Conservation (phyloP, 1,140 invertebrate genomes). For the Ridgeia piscesae region DNA sequence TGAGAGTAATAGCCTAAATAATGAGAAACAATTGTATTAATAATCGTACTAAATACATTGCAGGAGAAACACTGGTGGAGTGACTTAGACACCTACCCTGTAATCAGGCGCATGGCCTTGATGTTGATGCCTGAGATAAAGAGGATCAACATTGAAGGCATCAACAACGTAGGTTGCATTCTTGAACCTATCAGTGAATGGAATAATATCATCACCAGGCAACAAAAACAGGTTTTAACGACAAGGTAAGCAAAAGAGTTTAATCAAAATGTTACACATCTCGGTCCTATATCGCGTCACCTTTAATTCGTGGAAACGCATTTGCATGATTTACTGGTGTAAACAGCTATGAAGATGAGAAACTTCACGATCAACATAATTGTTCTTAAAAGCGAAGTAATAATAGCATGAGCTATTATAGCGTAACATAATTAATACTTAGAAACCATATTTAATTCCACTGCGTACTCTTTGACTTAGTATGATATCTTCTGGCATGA, state of each 20-base stretch:
- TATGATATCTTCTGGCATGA: not conserved
- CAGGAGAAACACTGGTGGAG: not conserved
- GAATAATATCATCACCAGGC: not conserved
- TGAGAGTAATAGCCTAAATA: no score
- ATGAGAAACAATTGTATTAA: no score
- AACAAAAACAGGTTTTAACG: not conserved
- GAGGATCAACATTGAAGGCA: slow-evolving; percentile 94
- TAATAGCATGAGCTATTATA: not conserved
- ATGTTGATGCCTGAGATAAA: slow-evolving; percentile 70
- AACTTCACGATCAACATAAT: no score
- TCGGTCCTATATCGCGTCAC: not conserved
- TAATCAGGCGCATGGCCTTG: slow-evolving; percentile 61
- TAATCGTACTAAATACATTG: not conserved
- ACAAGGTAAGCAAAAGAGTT: no score
- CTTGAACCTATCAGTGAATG: slow-evolving; percentile 56
- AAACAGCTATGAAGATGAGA: no score
- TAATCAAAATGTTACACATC: not conserved
- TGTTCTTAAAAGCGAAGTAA: not conserved
- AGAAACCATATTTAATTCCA: not conserved
- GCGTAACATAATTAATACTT: not conserved
- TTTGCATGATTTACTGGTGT: not conserved
- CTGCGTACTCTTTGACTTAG: not conserved
- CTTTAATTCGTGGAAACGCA: not conserved
- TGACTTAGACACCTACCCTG: slow-evolving; percentile 54
- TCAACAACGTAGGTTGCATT: slow-evolving; percentile 62